These are phyloP conservation scores for Prunella fulvescens DNA, from an alignment of 2,113 vertebrate genomes.

Conservation along the genomic window DNA sequence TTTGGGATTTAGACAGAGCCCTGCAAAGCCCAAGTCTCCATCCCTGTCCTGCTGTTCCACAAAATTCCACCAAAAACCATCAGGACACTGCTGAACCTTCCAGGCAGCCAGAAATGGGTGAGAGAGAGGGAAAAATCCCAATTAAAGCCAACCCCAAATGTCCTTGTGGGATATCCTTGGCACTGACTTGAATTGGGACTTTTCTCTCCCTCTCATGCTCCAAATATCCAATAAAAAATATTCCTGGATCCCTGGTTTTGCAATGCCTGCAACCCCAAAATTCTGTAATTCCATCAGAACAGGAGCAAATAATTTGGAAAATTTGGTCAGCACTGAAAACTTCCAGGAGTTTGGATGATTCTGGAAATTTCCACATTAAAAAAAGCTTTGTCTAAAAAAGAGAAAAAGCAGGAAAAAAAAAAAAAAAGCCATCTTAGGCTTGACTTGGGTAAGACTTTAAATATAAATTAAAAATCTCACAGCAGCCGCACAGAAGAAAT, in stretches of 20 bases:
- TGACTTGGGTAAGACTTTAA: background rate
- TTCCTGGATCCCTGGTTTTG: background rate
- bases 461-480: background rate
- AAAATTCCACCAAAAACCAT: background rate
- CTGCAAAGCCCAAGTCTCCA: fast-evolving
- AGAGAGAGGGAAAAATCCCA: background rate
- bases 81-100: background rate
- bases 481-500: background rate
- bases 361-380: background rate
- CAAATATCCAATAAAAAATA: background rate
- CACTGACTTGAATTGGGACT: fast-evolving
- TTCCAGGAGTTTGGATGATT: background rate
- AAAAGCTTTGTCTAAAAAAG: background rate
- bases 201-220: background rate
- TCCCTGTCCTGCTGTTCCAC: background rate
- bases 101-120: background rate
- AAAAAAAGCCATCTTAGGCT: background rate
- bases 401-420: background rate
- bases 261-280: background rate
- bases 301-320: background rate
- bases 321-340: background rate
- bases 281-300: background rate
- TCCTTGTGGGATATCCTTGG: background rate
- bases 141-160: background rate
- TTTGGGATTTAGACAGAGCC: background rate